Evolutionary conservation across 2,113 vertebrate genomes (phyloP), one percentile per base, ranked within the genome.

Genomic region (Pelmatolapia mariae): DNA sequence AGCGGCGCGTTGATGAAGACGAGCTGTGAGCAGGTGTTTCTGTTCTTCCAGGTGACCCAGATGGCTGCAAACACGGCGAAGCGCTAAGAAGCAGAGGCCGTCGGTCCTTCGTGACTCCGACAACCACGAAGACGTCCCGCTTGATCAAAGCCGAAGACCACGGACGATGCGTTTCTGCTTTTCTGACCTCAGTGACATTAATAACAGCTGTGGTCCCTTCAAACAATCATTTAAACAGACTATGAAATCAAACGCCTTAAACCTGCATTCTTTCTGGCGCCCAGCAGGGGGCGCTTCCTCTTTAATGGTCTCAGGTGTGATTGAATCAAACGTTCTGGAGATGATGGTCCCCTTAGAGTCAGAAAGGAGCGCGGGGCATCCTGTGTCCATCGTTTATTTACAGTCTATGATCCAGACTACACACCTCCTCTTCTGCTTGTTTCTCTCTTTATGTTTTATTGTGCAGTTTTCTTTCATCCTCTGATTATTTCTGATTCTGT

Each of bases 31-130:
- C 5, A 18, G 52, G 8, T 43, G 13, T 68, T 83, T 81, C 11
- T 16, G 6, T 86, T 8, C 2, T 79, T n/a, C 56, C 91, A 95
- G 95, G 90, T 96, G 50, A 88, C 91, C 33, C 80, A 94, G 79
- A 81, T 93, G 85, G 8, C 76, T 66, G 59, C 68, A 59, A 80
- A 89, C 18, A 24, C 31, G 12, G 63, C 31, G 2, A 80, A 88
- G 4, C 36, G 19, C 6, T 87, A 31, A 73, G 16, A 43, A 56
- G 68, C 36, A 26, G 18, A 40, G 13, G 2, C 31, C 22, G 61
- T 10, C 57, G 12, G 11, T 22, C 6, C 71, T 0, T 29, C 3
- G 5, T 8, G 24, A 12, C 43, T 19, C 9, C 1, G 10, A 76
- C 0, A 16, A 50, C 26, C 26, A 50, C 4, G 2, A 50, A 78